Evolutionary conservation across 2,888 invertebrate species (phyloP), one percentile per base, ranked within the genome.

Genomic region (Pelosia muscerda): DNA sequence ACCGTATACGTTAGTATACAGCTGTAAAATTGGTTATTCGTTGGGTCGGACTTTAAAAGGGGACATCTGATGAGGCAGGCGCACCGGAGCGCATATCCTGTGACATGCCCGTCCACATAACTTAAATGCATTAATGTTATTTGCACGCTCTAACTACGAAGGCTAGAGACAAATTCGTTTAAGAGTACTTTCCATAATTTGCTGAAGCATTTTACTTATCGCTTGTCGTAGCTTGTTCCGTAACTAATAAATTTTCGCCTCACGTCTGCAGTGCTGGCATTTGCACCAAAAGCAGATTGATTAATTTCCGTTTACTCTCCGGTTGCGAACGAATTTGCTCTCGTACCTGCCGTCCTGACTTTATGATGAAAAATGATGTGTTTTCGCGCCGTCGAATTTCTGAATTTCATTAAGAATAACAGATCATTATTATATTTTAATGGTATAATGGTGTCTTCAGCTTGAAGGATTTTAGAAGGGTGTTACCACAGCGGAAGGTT

Each of bases 81-180:
- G 81, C 90, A 92, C 76, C 91, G 88, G 88, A 93, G 90, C 93
- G 93, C 87, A 85, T 82, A 91, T 94, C 94, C 93, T 91, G 89
- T 86, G 87, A 87, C 89, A 88, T 87, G 88, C 84, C 86, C 84
- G 82, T 83, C 80, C 79, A 83, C 81, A 84, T 83, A 77, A 77
- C 76, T 81, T 79, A 76, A 82, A 84, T 82, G 84, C 87, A 83
- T 84, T 80, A 75, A 81, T 70, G 75, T 78, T 83, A 84, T 85
- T 84, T 84, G 72, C 75, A 73, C 75, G 77, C 68, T 79, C 66
- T 70, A 65, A 75, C 75, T 74, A 68, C 69, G 22, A 59, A 58
- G 28, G 58, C 66, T 61, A 68, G 28, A 68, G 53, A 66, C 65
- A 73, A 73, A 76, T 71, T 68, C 63, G 59, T 61, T 73, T 69